Evolutionary conservation across 2,888 invertebrate species (phyloP).

Genomic region (Lamproptera curius): DNA sequence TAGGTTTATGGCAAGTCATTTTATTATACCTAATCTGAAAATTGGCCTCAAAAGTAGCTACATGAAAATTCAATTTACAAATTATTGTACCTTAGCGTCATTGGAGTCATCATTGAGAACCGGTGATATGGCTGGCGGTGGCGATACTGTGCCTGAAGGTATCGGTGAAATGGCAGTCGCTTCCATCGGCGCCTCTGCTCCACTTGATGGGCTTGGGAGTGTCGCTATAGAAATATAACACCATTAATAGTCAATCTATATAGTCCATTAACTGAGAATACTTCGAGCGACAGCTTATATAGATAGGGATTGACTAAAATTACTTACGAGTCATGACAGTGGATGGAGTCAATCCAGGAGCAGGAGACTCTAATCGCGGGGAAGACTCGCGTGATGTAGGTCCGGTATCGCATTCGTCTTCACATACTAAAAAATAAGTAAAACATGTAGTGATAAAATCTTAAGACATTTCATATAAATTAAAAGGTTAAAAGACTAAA

Average conservation of each 20-base stretch:
- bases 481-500: too few species aligned
- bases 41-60: too few species aligned
- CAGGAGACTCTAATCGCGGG: constrained; percentile 82
- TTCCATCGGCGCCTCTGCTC: constrained; percentile 53
- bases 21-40: too few species aligned
- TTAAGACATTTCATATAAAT: too few species aligned
- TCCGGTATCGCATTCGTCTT: constrained; percentile 81
- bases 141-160: constrained; percentile 40
- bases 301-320: neutral
- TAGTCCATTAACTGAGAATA: too few species aligned
- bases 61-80: too few species aligned
- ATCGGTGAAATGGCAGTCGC: constrained; percentile 38
- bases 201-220: constrained; percentile 61
- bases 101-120: constrained; percentile 62
- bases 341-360: constrained; percentile 73
- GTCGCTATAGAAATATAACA: constrained; percentile 48
- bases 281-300: too few species aligned
- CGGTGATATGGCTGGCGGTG: constrained; percentile 52
- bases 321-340: constrained; percentile 62
- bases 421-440: constrained; percentile 57
- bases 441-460: neutral
- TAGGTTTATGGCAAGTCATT: too few species aligned
- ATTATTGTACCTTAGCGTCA: constrained; percentile 55
- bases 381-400: constrained; percentile 84
- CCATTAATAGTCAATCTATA: too few species aligned